A percentile compares a stretch with the other conserved stretches of the same genome.
phyloP scores from a whole-genome alignment of 2,888 invertebrate genomes.

The Phania funesta region DNA sequence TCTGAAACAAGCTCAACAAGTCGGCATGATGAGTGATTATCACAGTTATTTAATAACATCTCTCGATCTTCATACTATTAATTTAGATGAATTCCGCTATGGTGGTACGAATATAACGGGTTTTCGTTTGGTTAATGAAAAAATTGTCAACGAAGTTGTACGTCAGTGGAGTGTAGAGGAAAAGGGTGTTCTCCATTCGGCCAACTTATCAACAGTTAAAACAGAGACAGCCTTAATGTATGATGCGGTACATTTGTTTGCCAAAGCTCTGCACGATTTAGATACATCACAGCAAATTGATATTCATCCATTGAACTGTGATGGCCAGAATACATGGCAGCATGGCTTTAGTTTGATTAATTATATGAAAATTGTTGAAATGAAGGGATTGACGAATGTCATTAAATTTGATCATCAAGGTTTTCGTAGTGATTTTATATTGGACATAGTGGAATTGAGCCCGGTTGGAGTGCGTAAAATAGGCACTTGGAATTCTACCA shows the following conservation, averaged over 20 bases:
- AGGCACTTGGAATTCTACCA: conserved; percentile 92
- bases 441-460: conserved; percentile 95
- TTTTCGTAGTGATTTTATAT: conserved; percentile 92
- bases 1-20: conserved; percentile 95
- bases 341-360: conserved; percentile 97
- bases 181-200: conserved; percentile 83
- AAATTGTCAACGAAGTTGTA: conserved; percentile 89
- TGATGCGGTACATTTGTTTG: conserved; percentile 96
- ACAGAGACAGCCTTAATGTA: conserved; percentile 97
- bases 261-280: conserved; percentile 94
- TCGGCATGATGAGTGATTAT: conserved; percentile 98
- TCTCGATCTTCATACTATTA: conserved; percentile 93
- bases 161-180: conserved; percentile 90
- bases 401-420: conserved; percentile 97
- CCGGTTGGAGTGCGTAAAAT: conserved; percentile 91
- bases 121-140: conserved; percentile 92
- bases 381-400: conserved; percentile 94
- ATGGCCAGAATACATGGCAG: conserved; percentile 94
- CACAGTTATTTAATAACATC: conserved; percentile 97
- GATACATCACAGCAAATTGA: conserved; percentile 94
- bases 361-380: conserved; percentile 97
- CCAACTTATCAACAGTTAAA: conserved; percentile 79
- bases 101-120: conserved; percentile 98
- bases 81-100: conserved; percentile 95
- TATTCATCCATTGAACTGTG: conserved; percentile 92